Evolutionary conservation across 2,797 vertebrate species (phyloP).

Genomic region (Etheostoma perlongum): DNA sequence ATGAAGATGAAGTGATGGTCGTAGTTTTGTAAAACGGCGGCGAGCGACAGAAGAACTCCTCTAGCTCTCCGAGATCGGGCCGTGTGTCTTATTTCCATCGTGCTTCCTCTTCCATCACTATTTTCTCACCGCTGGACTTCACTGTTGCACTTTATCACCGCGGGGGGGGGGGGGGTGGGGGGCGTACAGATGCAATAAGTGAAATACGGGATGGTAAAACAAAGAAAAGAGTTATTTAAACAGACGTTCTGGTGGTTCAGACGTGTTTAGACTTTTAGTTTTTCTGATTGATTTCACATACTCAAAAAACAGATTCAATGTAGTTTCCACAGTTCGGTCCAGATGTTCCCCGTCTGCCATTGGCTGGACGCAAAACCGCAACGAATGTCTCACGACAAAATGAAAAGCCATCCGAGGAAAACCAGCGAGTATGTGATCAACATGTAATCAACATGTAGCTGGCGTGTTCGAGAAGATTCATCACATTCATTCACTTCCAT

Average conservation of each 20-base stretch:
- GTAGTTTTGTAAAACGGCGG: neutral
- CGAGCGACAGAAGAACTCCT: neutral
- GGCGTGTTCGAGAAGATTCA: too few relatives aligned
- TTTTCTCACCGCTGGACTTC: slow-evolving; percentile 58
- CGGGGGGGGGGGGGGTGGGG: slow-evolving; percentile 5
- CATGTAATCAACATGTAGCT: too few relatives aligned
- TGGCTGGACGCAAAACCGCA: too few relatives aligned
- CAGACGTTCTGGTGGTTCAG: neutral
- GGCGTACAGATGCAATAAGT: slow-evolving; percentile 67
- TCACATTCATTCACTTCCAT: neutral
- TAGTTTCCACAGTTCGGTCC: too few relatives aligned
- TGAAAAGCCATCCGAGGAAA: too few relatives aligned
- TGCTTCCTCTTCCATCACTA: slow-evolving; percentile 50
- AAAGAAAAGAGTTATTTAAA: neutral
- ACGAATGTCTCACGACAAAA: too few relatives aligned
- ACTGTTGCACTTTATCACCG: slow-evolving; percentile 81
- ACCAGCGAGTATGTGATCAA: too few relatives aligned
- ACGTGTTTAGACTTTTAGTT: too few relatives aligned
- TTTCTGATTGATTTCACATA: neutral
- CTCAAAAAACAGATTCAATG: too few relatives aligned
- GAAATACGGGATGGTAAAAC: neutral
- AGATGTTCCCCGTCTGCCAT: too few relatives aligned
- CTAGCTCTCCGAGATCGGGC: neutral
- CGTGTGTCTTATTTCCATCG: slow-evolving; percentile 15
- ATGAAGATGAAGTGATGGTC: neutral